Conservation (phyloP, 2,113 vertebrate genomes). For the Coptodon rendalli region DNA sequence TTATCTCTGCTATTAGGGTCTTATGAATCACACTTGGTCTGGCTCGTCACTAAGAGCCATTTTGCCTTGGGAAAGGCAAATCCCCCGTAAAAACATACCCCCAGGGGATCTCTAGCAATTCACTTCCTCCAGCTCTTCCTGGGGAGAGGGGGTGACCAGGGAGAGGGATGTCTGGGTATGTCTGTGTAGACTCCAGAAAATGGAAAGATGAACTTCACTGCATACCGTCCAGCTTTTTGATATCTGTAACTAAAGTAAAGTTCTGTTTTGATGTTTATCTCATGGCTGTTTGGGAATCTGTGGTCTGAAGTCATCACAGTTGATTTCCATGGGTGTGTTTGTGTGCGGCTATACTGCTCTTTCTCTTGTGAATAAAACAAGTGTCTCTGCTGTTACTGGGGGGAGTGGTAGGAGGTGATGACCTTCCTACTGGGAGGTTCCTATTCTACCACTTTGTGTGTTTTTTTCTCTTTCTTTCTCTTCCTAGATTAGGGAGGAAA, state of each 20-base stretch:
- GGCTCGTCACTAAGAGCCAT: background rate
- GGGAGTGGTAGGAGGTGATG: constrained; percentile 24
- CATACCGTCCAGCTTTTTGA: background rate
- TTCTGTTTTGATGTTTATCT: background rate
- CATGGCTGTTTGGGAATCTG: background rate
- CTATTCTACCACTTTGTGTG: constrained; percentile 29
- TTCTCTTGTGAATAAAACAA: background rate
- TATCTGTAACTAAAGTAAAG: background rate
- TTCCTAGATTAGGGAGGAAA: constrained; percentile 32
- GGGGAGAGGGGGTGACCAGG: background rate
- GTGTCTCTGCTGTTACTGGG: background rate
- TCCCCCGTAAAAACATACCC: background rate
- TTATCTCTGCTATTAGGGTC: background rate
- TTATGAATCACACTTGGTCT: background rate
- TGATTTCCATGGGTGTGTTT: background rate
- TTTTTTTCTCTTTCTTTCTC: background rate
- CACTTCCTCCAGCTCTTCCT: background rate
- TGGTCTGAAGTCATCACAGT: background rate
- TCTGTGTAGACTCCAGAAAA: background rate
- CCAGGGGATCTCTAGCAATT: background rate
- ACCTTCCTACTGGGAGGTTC: constrained; percentile 47
- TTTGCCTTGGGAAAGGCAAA: background rate
- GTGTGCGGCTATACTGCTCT: background rate
- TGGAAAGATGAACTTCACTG: background rate
- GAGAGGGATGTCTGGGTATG: background rate